Conservation (phyloP, 2,888 invertebrate genomes). For the Trichogramma evanescens region DNA sequence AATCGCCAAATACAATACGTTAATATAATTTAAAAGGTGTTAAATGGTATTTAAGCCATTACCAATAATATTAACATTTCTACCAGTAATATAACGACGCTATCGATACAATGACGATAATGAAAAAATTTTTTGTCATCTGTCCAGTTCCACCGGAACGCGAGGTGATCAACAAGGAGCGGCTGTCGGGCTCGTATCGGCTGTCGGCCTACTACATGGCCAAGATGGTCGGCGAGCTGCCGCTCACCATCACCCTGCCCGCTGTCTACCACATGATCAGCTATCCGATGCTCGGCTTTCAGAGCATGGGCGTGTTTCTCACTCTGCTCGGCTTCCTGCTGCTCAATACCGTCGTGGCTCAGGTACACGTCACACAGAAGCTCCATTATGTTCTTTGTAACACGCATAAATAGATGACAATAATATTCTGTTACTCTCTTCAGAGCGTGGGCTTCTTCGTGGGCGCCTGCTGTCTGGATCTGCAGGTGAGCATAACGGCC, state of each 20-base stretch:
- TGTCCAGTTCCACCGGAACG: conserved; percentile 67
- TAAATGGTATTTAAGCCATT: no score
- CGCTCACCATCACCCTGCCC: conserved; percentile 66
- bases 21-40: no score
- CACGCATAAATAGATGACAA: not conserved
- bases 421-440: conserved; percentile 1
- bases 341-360: conserved; percentile 66
- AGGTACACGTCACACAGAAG: conserved; percentile 46
- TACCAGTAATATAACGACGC: no score
- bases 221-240: conserved; percentile 74
- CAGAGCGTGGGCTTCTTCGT: conserved; percentile 72
- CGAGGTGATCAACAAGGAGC: conserved; percentile 73
- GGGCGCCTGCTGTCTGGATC: conserved; percentile 69
- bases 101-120: no score
- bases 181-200: conserved; percentile 70
- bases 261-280: conserved; percentile 69
- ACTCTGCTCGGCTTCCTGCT: conserved; percentile 62
- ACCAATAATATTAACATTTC: no score
- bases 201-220: conserved; percentile 75
- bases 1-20: no score
- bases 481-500: conserved; percentile 70
- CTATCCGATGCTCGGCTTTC: conserved; percentile 68
- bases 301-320: conserved; percentile 61
- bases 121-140: not conserved
- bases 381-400: not conserved